Evolutionary conservation across 2,888 invertebrate genomes (phyloP).

Genomic region (Synanthedon myopaeformis): DNA sequence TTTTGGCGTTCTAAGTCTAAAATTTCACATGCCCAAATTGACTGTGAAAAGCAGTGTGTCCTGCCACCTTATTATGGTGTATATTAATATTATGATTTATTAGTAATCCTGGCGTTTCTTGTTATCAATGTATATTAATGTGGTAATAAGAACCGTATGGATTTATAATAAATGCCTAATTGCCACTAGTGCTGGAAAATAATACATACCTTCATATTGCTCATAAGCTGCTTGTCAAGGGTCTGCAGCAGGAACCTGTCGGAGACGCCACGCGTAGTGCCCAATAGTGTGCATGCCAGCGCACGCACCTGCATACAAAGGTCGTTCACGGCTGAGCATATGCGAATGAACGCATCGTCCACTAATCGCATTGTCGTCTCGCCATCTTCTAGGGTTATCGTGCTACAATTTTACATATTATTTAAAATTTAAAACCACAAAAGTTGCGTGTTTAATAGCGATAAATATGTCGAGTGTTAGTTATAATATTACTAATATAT

Average conservation of each 20-base stretch:
- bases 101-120: no score
- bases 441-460: no score
- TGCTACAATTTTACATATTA: slow-evolving; percentile 40
- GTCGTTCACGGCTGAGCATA: slow-evolving; percentile 94
- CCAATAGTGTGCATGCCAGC: slow-evolving; percentile 86
- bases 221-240: slow-evolving; percentile 97
- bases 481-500: no score
- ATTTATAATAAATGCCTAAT: no score
- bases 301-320: slow-evolving; percentile 89
- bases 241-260: slow-evolving; percentile 94
- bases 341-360: slow-evolving; percentile 96
- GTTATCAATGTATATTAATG: no score
- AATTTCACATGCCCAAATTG: no score
- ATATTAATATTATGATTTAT: no score
- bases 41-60: not conserved
- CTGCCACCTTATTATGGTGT: no score
- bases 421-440: not conserved
- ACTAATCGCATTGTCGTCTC: slow-evolving; percentile 89
- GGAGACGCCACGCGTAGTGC: slow-evolving; percentile 88
- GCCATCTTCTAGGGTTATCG: slow-evolving; percentile 77
- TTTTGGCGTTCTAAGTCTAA: no score
- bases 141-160: no score
- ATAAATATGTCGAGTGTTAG: not conserved
- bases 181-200: no score
- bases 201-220: slow-evolving; percentile 84